A percentile compares a stretch with the other conserved stretches of the same genome.
Conservation (phyloP, 2,113 vertebrate genomes). For the Gadus macrocephalus region DNA sequence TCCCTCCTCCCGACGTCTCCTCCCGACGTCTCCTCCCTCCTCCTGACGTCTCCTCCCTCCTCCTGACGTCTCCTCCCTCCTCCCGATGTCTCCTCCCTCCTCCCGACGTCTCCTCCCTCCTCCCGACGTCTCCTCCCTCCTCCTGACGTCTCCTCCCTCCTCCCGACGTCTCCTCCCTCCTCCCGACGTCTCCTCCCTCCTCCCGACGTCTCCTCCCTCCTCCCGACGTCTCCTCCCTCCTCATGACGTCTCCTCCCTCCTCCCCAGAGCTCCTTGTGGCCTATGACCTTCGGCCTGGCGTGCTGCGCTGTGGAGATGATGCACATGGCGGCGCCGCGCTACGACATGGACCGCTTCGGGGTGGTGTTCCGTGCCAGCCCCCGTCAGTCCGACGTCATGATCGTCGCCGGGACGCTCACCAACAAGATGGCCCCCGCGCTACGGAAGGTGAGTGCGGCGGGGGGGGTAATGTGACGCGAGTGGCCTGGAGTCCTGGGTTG, state of each 20-base stretch:
- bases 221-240: slow-evolving; percentile 83
- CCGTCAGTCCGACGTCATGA: slow-evolving; percentile 93
- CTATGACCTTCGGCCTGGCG: slow-evolving; percentile 94
- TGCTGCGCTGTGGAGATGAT: slow-evolving; percentile 99
- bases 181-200: no score
- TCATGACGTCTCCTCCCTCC: no score
- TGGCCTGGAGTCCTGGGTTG: no score
- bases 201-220: no score
- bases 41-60: no score
- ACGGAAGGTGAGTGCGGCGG: slow-evolving; percentile 77
- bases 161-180: slow-evolving; percentile 76
- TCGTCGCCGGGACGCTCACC: slow-evolving; percentile 90
- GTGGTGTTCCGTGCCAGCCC: slow-evolving; percentile 95
- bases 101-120: slow-evolving; percentile 76
- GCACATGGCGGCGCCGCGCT: slow-evolving; percentile 95
- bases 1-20: no score
- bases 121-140: no score
- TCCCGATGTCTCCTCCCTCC: no score
- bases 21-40: slow-evolving; percentile 72
- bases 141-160: no score
- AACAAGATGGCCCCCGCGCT: slow-evolving; percentile 97
- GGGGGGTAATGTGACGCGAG: background rate
- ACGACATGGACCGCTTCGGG: slow-evolving; percentile 96
- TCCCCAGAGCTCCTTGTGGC: slow-evolving; percentile 91
- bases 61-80: no score